phyloP scores from a whole-genome alignment of 2,888 invertebrate species.

The Caenorhabditis zanzibari region DNA sequence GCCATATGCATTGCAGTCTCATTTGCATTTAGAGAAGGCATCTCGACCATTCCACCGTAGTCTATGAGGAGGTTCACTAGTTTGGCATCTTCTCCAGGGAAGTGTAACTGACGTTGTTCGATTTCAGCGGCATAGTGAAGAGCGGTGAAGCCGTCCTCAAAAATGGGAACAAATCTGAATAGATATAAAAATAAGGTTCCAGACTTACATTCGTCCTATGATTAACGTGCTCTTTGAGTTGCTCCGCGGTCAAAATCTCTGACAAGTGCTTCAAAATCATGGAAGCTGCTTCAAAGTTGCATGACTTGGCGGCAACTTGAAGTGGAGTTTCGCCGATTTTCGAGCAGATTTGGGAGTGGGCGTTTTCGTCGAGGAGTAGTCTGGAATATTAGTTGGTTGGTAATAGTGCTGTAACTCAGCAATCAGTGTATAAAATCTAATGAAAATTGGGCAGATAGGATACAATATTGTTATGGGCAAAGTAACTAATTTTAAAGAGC shows the following conservation, averaged over 20 bases:
- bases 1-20: constrained; percentile 98
- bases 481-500: too few relatives aligned
- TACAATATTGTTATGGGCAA: too few relatives aligned
- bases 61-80: constrained; percentile 93
- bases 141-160: constrained; percentile 92
- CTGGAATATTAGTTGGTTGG: constrained; percentile 83
- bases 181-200: neutral
- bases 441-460: too few relatives aligned
- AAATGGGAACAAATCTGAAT: neutral
- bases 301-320: constrained; percentile 91
- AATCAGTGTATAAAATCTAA: too few relatives aligned
- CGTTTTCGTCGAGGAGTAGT: constrained; percentile 93
- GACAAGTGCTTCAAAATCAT: constrained; percentile 90
- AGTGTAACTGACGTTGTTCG: constrained; percentile 90
- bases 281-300: constrained; percentile 90
- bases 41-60: constrained; percentile 88
- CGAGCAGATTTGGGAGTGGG: constrained; percentile 90
- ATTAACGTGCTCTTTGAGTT: constrained; percentile 80
- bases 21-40: constrained; percentile 86
- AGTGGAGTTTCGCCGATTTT: constrained; percentile 94
- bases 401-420: too few relatives aligned
- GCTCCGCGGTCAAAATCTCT: constrained; percentile 67
- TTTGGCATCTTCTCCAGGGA: constrained; percentile 89
- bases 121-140: constrained; percentile 96
- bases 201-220: constrained; percentile 77